Percentiles rank a stretch among this genome's conserved stretches.
These are phyloP conservation scores for Triplophysa tibetana DNA, from an alignment of 2,113 vertebrate species.

Conservation along the genomic window DNA sequence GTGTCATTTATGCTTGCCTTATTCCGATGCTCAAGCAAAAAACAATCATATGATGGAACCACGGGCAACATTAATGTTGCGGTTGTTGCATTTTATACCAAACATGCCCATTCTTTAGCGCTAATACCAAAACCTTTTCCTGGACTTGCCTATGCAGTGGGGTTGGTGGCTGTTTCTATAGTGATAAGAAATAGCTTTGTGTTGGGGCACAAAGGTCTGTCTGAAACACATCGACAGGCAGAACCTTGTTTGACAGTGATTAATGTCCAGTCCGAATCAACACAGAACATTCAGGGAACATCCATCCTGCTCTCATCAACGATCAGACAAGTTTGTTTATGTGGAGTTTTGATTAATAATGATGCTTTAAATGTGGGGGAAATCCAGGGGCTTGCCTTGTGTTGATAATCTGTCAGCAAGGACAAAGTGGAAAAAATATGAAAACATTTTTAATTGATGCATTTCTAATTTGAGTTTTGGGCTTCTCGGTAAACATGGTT, in stretches of 20 bases:
- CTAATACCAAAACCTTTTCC: background rate
- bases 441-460: background rate
- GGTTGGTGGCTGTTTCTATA: slow-evolving; percentile 68
- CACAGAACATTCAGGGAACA: slow-evolving; percentile 52
- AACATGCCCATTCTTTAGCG: background rate
- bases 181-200: slow-evolving; percentile 61
- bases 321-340: slow-evolving; percentile 14
- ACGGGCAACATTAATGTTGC: background rate
- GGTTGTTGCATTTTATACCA: background rate
- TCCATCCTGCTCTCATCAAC: slow-evolving; percentile 1
- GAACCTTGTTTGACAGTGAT: slow-evolving; percentile 73
- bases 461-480: background rate
- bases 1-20: too few relatives aligned
- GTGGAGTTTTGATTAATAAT: slow-evolving; percentile 22
- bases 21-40: too few relatives aligned
- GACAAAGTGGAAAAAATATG: background rate
- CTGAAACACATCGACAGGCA: slow-evolving; percentile 58
- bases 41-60: background rate
- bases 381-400: background rate
- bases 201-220: slow-evolving; percentile 58
- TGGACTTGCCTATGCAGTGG: slow-evolving; percentile 45
- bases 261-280: slow-evolving; percentile 70
- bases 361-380: background rate
- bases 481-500: too few relatives aligned
- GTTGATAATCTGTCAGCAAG: background rate